Percentiles rank a stretch among this genome's conserved stretches.
phyloP scores from a whole-genome alignment of 2,888 invertebrate species.

The Drosophila anceps region DNA sequence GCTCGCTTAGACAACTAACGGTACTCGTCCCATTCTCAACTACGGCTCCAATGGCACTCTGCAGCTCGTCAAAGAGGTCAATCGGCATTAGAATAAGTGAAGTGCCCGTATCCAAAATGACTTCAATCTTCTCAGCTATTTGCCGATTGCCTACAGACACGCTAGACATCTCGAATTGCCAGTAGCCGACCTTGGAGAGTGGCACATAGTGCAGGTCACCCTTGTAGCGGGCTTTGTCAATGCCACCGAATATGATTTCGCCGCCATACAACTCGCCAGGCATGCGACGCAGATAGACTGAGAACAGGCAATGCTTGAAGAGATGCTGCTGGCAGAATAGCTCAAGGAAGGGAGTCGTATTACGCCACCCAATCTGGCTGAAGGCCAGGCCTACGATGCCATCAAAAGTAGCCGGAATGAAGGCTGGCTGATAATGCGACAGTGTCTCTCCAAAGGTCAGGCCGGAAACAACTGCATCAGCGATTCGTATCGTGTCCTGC shows the following conservation, averaged over 20 bases:
- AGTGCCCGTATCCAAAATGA: conserved; percentile 65
- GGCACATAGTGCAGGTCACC: conserved; percentile 55
- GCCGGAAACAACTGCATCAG: conserved; percentile 22
- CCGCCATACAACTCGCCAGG: conserved; percentile 37
- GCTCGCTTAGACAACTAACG: conserved; percentile 25
- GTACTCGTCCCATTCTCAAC: conserved; percentile 6
- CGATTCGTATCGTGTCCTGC: conserved; percentile 87
- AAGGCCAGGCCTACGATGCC: conserved; percentile 61
- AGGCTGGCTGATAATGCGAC: conserved; percentile 38
- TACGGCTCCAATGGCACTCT: conserved; percentile 22
- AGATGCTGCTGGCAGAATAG: conserved; percentile 37
- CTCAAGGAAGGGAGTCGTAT: conserved; percentile 48
- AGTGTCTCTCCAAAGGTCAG: conserved; percentile 57
- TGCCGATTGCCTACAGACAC: conserved; percentile 24
- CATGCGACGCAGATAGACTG: conserved; percentile 45
- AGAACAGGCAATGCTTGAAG: conserved; percentile 53
- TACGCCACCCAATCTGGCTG: conserved; percentile 39
- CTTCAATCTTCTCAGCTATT: conserved; percentile 18
- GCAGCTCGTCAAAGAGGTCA: conserved; percentile 17
- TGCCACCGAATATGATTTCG: conserved; percentile 59
- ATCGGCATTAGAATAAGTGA: conserved; percentile 54
- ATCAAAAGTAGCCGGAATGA: conserved; percentile 49
- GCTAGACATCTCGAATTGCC: conserved; percentile 47
- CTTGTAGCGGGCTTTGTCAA: conserved; percentile 32
- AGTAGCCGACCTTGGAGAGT: conserved; percentile 33